Percentiles rank a stretch among this genome's conserved stretches.
Conservation (phyloP, 1,140 invertebrate species). For the Orussus abietinus region DNA sequence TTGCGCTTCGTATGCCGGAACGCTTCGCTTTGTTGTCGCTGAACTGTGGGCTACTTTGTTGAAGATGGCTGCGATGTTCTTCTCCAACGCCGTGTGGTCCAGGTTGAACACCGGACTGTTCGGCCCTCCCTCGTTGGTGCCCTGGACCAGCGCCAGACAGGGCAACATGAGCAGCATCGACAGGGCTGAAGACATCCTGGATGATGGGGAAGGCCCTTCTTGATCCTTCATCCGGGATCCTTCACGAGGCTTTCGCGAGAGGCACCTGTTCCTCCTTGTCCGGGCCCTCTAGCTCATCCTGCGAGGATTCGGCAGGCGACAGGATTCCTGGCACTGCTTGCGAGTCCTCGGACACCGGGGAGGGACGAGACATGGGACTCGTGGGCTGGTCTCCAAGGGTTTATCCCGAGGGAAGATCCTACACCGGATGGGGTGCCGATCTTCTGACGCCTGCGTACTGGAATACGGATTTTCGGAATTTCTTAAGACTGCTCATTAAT, state of each 20-base stretch:
- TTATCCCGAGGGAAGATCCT: too few relatives aligned
- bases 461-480: too few relatives aligned
- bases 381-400: too few relatives aligned
- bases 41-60: conserved; percentile 67
- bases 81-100: conserved; percentile 54
- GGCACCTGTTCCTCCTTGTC: not conserved
- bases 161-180: conserved; percentile 1
- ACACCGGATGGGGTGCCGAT: too few relatives aligned
- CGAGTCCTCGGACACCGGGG: not conserved
- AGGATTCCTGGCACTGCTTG: not conserved
- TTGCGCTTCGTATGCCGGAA: conserved; percentile 60
- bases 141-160: conserved; percentile 9
- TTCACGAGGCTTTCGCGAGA: not conserved
- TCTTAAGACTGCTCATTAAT: too few relatives aligned
- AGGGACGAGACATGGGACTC: not conserved
- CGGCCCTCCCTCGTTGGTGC: conserved; percentile 39
- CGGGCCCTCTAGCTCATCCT: not conserved
- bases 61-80: conserved; percentile 63
- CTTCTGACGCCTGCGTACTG: too few relatives aligned
- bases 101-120: conserved; percentile 46
- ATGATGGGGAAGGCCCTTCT: not conserved
- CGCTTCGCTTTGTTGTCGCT: conserved; percentile 62
- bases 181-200: not conserved
- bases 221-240: not conserved
- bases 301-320: not conserved